phyloP scores from a whole-genome alignment of 92 coral and sea anemone genomes.

The Umimayanthus kanabou region DNA sequence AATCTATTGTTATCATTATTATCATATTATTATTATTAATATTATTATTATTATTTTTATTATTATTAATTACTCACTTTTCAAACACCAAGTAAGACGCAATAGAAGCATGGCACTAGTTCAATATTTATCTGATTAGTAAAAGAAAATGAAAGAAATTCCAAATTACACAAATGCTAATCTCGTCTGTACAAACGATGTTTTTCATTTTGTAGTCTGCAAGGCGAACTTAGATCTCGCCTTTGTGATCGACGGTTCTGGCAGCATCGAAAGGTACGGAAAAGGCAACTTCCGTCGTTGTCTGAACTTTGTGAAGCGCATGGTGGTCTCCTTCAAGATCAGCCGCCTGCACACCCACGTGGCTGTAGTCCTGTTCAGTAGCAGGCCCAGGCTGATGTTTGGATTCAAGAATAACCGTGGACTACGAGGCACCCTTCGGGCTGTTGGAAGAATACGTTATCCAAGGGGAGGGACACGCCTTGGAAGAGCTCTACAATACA shows the following conservation, averaged over 20 bases:
- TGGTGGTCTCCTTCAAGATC: constrained; percentile 71
- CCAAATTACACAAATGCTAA: not conserved
- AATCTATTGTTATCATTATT: too few relatives aligned
- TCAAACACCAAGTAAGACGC: too few relatives aligned
- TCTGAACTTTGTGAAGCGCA: constrained; percentile 73
- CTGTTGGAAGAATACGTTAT: constrained; percentile 58
- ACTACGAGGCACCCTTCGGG: constrained; percentile 41
- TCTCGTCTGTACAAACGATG: not conserved
- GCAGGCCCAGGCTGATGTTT: constrained; percentile 53
- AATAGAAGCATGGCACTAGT: too few relatives aligned
- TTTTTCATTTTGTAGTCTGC: constrained; percentile 49
- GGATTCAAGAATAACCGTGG: constrained; percentile 56
- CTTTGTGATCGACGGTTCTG: constrained; percentile 82
- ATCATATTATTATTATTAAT: too few relatives aligned
- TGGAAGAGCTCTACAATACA: constrained; percentile 57
- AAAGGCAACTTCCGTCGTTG: constrained; percentile 63
- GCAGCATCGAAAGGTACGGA: constrained; percentile 55
- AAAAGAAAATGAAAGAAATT: too few relatives aligned
- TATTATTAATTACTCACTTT: too few relatives aligned
- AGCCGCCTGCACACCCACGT: constrained; percentile 62
- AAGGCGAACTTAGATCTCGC: constrained; percentile 69
- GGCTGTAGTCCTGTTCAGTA: constrained; percentile 64
- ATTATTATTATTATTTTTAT: too few relatives aligned
- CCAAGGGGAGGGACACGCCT: constrained; percentile 64
- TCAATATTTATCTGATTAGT: too few relatives aligned